phyloP scores from a whole-genome alignment of 2,888 invertebrate genomes.

The Nemoura dubitans region DNA sequence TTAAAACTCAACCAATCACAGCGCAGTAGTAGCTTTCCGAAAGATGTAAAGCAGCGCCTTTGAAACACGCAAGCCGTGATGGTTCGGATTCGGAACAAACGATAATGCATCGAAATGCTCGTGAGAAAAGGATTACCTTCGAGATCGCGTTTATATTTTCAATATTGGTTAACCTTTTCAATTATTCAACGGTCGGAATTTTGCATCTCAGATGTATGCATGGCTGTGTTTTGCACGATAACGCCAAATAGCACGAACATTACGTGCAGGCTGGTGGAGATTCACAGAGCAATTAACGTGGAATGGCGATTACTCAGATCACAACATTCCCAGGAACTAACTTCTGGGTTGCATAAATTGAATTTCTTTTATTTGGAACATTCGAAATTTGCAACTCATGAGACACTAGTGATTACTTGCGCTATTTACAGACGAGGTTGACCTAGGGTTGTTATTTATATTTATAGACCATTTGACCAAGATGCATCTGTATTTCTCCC shows the following conservation, averaged over 20 bases:
- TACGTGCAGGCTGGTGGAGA: neutral
- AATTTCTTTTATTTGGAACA: neutral
- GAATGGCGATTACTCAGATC: neutral
- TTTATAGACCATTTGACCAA: no score
- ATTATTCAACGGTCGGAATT: neutral
- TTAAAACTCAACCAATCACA: constrained; percentile 25
- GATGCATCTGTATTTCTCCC: neutral
- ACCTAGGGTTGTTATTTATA: no score
- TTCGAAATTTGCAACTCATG: neutral
- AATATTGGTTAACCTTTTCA: constrained; percentile 4
- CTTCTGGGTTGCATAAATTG: neutral
- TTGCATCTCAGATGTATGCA: neutral
- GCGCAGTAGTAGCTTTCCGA: neutral
- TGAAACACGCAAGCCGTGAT: neutral
- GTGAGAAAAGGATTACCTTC: neutral
- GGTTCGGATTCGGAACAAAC: neutral
- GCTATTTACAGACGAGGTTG: no score
- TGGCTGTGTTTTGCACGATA: neutral
- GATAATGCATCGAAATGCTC: constrained; percentile 3
- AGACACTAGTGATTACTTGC: neutral
- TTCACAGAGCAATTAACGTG: neutral
- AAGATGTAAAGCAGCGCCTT: neutral
- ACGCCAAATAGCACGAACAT: neutral
- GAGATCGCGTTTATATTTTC: constrained; percentile 7
- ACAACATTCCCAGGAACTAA: neutral